Base-by-base conservation (phyloP, 2,113 vertebrate genomes). In the Caranx ignobilis region DNA sequence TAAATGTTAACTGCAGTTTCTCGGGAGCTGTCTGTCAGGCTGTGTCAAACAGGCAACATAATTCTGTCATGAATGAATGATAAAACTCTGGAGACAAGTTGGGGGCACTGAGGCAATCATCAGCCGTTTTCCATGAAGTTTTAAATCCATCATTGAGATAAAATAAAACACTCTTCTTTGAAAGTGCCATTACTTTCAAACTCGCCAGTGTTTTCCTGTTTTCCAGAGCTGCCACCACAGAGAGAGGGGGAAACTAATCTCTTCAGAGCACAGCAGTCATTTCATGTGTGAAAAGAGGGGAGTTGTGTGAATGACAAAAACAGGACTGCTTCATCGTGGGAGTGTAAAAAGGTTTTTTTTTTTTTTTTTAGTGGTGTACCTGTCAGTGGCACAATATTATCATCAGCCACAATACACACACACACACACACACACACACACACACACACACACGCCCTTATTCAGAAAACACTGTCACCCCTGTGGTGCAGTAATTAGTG, bases 401-500 rank as follows among this genome's bases (percentile, higher is more conserved):
- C 39, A 55, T 72, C 21, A 68, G 39, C 67, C 34, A 79, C 3
- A 21, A 61, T 48, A 61, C 64, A 50, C 71, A 47, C 32, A 50
- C 45, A 60, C 10, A 48, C 16, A 45, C 39, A 35, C 19, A 54
- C 21, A 52, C 37, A 31, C 48, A 71, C 57, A 37, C 37, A 59
- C 32, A 59, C 63, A 68, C 71, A 68, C 47, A 60, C 43, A 71
- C 41, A 52, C 77, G 77, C 50, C 64, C 62, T 75, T 71, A 63
- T 56, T 48, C 32, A 12, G 3, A 81, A 52, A 34, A 60, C 73
- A 69, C 71, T 65, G 13, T 75, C 57, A 83, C 72, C 64, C 81
- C 87, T 76, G 60, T 65, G 60, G 79, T 82, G 83, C 86, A 75
- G 59, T 84, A 87, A 88, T 92, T 89, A 87, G 80, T 77, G 86